A percentile compares a stretch with the other conserved stretches of the same genome.
These are phyloP conservation scores for Magallana angulata DNA, from an alignment of 1,140 invertebrate species.

Conservation along the genomic window DNA sequence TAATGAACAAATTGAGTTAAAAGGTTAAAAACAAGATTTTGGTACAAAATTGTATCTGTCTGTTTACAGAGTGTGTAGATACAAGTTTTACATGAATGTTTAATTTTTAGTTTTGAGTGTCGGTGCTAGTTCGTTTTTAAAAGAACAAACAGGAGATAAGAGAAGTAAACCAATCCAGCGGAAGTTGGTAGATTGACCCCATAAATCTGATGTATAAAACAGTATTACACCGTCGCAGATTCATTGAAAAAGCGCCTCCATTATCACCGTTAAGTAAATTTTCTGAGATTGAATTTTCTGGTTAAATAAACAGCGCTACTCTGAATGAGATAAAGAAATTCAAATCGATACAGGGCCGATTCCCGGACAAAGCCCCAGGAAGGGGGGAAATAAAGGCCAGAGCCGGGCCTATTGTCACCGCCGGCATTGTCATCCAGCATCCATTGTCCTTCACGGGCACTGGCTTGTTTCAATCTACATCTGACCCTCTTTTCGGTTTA, in stretches of 20 bases:
- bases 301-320: conserved; percentile 11
- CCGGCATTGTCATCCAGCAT: background rate
- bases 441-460: background rate
- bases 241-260: background rate
- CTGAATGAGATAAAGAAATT: conserved; percentile 34
- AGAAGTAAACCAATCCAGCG: background rate
- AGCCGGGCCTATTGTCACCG: background rate
- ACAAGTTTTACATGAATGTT: too few relatives aligned
- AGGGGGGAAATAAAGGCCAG: background rate
- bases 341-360: background rate
- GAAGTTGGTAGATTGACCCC: background rate
- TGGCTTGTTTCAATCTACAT: background rate
- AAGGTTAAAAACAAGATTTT: too few relatives aligned
- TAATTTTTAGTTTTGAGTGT: too few relatives aligned
- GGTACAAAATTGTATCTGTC: too few relatives aligned
- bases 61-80: too few relatives aligned
- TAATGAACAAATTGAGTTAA: too few relatives aligned
- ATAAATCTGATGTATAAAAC: background rate
- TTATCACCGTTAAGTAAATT: conserved; percentile 28
- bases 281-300: conserved; percentile 22
- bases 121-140: too few relatives aligned
- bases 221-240: conserved; percentile 5
- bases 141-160: too few relatives aligned
- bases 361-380: background rate
- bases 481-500: too few relatives aligned